Evolutionary conservation across 2,888 invertebrate species (phyloP).

Genomic region (Andrena chrysosceles): DNA sequence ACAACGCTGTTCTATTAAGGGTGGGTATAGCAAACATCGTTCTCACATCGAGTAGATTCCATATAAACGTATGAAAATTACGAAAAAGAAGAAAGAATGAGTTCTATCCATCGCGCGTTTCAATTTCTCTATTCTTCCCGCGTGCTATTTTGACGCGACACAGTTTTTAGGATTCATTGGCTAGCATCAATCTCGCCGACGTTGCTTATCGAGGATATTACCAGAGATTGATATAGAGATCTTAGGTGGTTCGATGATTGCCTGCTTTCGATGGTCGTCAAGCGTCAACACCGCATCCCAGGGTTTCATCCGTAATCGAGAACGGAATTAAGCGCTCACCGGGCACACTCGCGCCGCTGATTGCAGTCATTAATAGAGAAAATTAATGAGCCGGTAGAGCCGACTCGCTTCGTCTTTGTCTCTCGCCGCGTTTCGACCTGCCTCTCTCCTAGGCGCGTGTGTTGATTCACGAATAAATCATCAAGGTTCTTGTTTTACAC

Average conservation of each 20-base stretch:
- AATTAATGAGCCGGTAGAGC: slow-evolving; percentile 70
- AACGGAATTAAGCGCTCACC: slow-evolving; percentile 72
- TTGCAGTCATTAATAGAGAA: slow-evolving; percentile 74
- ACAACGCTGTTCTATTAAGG: background rate
- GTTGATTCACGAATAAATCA: slow-evolving; percentile 71
- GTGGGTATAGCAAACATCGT: background rate
- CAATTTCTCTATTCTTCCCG: background rate
- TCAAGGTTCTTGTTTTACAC: slow-evolving; percentile 42
- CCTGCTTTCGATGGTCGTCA: slow-evolving; percentile 65
- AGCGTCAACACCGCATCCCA: slow-evolving; percentile 63
- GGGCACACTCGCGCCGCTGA: slow-evolving; percentile 65
- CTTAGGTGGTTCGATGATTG: slow-evolving; percentile 64
- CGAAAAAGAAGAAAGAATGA: background rate
- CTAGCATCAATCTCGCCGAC: slow-evolving; percentile 24
- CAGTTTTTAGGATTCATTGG: slow-evolving; percentile 26
- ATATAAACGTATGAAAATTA: background rate
- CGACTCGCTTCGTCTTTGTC: slow-evolving; percentile 70
- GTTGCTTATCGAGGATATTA: slow-evolving; percentile 45
- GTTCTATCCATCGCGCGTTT: background rate
- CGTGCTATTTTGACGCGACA: slow-evolving; percentile 5
- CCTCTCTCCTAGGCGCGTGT: slow-evolving; percentile 56
- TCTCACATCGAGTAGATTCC: background rate
- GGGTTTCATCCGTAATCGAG: slow-evolving; percentile 73
- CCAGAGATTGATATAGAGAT: slow-evolving; percentile 65
- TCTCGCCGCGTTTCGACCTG: slow-evolving; percentile 58